Percentiles rank a stretch among this genome's conserved stretches.
Evolutionary conservation across 2,797 vertebrate species (phyloP).

Genomic region (Epinephelus awoara): DNA sequence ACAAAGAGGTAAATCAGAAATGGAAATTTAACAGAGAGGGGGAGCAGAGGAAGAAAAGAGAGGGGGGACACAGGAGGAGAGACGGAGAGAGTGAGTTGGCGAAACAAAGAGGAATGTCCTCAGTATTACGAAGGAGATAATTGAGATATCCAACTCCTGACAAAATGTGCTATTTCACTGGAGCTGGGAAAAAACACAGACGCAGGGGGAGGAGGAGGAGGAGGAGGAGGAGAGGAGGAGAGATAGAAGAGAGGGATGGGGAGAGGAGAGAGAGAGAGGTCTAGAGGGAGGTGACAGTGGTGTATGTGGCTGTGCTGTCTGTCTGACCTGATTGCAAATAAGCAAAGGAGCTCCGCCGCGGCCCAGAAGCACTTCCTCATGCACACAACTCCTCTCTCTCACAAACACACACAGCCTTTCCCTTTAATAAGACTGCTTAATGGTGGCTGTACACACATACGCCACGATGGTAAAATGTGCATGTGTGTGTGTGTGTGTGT

Average conservation of each 20-base stretch:
- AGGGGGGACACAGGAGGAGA: neutral
- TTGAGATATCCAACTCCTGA: slow-evolving; percentile 86
- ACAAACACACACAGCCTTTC: slow-evolving; percentile 66
- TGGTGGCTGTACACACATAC: slow-evolving; percentile 75
- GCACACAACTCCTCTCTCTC: slow-evolving; percentile 73
- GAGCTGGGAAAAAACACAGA: slow-evolving; percentile 64
- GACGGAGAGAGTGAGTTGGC: slow-evolving; percentile 43
- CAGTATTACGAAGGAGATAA: slow-evolving; percentile 79
- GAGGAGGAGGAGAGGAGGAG: slow-evolving; percentile 34
- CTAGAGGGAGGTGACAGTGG: slow-evolving; percentile 86
- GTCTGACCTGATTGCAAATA: slow-evolving; percentile 90
- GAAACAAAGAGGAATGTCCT: slow-evolving; percentile 70
- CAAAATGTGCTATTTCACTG: slow-evolving; percentile 84
- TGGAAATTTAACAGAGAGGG: slow-evolving; percentile 42
- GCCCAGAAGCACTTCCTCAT: slow-evolving; percentile 84
- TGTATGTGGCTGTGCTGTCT: slow-evolving; percentile 85
- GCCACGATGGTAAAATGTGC: slow-evolving; percentile 61
- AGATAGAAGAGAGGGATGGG: slow-evolving; percentile 54
- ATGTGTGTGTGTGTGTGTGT: slow-evolving; percentile 25
- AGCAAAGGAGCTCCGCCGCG: slow-evolving; percentile 80
- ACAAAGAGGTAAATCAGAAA: slow-evolving; percentile 57
- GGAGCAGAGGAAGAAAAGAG: slow-evolving; percentile 7
- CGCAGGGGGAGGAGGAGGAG: slow-evolving; percentile 29
- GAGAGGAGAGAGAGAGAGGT: slow-evolving; percentile 49
- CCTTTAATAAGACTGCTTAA: slow-evolving; percentile 84